Evolutionary conservation across 2,797 vertebrate genomes (phyloP).

Genomic region (Coluber constrictor): DNA sequence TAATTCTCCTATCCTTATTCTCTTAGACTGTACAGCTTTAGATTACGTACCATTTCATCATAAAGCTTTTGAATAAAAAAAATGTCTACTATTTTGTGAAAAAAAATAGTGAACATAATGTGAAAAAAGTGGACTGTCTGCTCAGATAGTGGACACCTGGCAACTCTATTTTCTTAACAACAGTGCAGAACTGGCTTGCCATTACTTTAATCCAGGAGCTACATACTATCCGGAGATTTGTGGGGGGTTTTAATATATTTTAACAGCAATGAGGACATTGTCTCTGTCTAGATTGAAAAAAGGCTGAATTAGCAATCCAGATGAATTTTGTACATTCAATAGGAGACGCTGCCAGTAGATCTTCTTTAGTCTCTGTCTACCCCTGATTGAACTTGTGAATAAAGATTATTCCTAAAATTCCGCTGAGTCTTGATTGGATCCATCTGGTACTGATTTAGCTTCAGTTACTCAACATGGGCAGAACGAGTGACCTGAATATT

Average conservation of each 20-base stretch:
- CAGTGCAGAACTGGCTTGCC: not conserved
- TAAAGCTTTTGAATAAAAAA: too few relatives aligned
- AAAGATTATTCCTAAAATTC: constrained; percentile 16
- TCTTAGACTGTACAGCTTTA: too few relatives aligned
- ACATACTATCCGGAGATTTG: not conserved
- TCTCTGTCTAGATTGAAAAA: too few relatives aligned
- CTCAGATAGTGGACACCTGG: too few relatives aligned
- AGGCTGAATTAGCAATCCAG: too few relatives aligned
- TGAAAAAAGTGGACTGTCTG: too few relatives aligned
- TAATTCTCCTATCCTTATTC: too few relatives aligned
- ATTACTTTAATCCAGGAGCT: not conserved
- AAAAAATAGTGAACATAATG: too few relatives aligned
- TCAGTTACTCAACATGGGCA: constrained; percentile 6
- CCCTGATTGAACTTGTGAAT: not conserved
- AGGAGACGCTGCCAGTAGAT: not conserved
- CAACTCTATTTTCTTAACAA: not conserved
- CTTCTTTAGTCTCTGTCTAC: not conserved
- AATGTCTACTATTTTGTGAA: too few relatives aligned
- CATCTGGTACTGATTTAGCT: constrained; percentile 28
- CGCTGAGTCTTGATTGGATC: not conserved
- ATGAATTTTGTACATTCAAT: not conserved
- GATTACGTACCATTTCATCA: too few relatives aligned
- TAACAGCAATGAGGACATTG: too few relatives aligned
- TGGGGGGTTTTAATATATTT: too few relatives aligned
- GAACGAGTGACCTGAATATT: constrained; percentile 30